Conservation (phyloP, 2,888 invertebrate species). For the Drosophila hawaiiensis region DNA sequence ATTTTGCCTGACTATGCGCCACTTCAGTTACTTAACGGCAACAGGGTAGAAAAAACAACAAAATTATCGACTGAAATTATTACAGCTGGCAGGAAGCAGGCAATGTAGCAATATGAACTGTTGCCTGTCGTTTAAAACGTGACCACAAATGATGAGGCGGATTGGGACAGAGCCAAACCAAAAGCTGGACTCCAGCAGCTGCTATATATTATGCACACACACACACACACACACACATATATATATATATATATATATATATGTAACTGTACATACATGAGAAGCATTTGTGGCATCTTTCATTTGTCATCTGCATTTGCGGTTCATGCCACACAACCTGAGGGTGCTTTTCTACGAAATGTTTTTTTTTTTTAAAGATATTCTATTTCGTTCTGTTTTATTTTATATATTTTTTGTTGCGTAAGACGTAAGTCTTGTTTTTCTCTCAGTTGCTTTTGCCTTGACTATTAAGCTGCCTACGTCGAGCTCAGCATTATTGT, state of each 20-base stretch:
- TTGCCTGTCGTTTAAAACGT: background rate
- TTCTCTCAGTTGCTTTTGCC: background rate
- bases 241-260: background rate
- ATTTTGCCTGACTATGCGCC: background rate
- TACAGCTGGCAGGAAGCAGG: conserved; percentile 31
- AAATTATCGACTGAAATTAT: conserved; percentile 43
- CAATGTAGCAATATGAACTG: conserved; percentile 17
- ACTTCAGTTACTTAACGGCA: background rate
- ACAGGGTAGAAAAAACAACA: conserved; percentile 22
- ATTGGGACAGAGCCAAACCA: conserved; percentile 1
- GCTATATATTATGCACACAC: conserved; percentile 22
- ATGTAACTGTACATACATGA: background rate
- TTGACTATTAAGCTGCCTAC: background rate
- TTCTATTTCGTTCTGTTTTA: background rate
- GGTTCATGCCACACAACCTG: background rate
- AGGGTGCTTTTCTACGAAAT: background rate
- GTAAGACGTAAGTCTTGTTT: background rate
- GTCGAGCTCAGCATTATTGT: background rate
- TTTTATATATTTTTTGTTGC: background rate
- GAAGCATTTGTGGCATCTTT: conserved; percentile 25
- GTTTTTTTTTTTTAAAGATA: background rate
- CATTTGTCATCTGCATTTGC: conserved; percentile 25
- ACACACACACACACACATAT: conserved; percentile 6
- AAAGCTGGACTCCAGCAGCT: conserved; percentile 36
- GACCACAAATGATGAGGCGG: background rate